phyloP scores from a whole-genome alignment of 2,113 vertebrate genomes.

The Rutilus rutilus region DNA sequence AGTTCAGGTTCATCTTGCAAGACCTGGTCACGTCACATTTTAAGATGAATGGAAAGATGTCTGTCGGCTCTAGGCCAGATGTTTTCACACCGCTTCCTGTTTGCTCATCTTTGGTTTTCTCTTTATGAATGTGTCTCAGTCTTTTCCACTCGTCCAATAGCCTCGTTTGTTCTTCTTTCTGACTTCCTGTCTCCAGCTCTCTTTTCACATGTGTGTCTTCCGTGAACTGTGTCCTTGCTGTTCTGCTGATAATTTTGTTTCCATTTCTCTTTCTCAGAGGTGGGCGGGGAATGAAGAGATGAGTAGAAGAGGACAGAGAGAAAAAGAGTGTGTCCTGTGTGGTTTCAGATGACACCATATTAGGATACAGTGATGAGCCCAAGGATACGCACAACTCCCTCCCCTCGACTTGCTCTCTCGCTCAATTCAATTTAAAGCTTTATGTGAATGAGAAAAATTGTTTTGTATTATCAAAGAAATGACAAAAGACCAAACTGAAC shows the following conservation, averaged over 20 bases:
- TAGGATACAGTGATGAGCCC: slow-evolving; percentile 56
- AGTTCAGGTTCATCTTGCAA: neutral
- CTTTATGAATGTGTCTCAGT: slow-evolving; percentile 20
- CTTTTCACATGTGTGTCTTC: slow-evolving; percentile 8
- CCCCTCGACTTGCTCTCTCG: neutral
- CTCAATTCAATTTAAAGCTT: slow-evolving; percentile 5
- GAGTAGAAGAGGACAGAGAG: neutral
- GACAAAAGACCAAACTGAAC: neutral
- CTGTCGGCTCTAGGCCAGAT: neutral
- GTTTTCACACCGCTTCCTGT: slow-evolving; percentile 15
- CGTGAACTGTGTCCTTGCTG: slow-evolving; percentile 11
- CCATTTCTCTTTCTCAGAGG: slow-evolving; percentile 31
- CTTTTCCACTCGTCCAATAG: slow-evolving; percentile 26
- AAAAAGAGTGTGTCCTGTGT: slow-evolving; percentile 14
- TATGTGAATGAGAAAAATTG: neutral
- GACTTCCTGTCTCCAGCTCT: slow-evolving; percentile 21
- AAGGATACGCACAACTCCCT: slow-evolving; percentile 1
- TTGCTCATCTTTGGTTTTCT: slow-evolving; percentile 19
- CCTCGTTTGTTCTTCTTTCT: neutral
- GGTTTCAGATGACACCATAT: slow-evolving; percentile 54
- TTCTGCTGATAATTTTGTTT: slow-evolving; percentile 27
- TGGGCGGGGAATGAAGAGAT: neutral
- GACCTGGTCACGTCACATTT: neutral
- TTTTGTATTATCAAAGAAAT: neutral
- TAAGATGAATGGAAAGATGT: slow-evolving; percentile 3